Evolutionary conservation across 2,113 vertebrate genomes (phyloP).

Genomic region (Plecotus auritus): DNA sequence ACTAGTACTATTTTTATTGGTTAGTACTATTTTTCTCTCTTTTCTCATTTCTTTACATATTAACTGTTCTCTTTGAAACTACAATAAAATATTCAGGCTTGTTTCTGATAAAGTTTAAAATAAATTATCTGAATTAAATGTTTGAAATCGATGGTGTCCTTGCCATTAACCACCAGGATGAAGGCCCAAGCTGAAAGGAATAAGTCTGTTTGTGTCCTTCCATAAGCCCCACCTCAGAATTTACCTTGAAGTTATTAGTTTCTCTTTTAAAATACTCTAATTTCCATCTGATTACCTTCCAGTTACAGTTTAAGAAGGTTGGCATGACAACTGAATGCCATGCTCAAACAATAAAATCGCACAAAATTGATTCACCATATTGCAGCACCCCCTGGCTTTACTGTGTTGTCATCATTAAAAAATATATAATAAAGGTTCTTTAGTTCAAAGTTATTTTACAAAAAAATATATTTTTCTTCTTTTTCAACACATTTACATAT

Average conservation of each 20-base stretch:
- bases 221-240: not conserved
- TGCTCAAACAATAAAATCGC: not conserved
- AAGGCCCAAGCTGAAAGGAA: not conserved
- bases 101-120: conserved; percentile 23
- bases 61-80: not conserved
- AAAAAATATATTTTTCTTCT: not conserved
- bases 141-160: not conserved
- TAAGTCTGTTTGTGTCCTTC: not conserved
- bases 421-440: not conserved
- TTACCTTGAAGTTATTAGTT: not conserved
- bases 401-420: not conserved
- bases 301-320: not conserved
- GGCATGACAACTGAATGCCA: not conserved
- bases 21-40: not conserved
- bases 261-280: not conserved
- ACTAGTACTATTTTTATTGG: not conserved
- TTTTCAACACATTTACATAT: not conserved
- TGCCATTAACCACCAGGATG: not conserved
- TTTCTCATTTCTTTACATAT: not conserved
- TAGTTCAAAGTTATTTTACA: not conserved
- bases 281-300: not conserved
- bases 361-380: not conserved
- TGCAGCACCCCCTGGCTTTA: not conserved
- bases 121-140: not conserved
- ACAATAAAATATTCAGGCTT: not conserved